Conservation (phyloP, 2,888 invertebrate genomes). For the Bursaphelenchus okinawaensis region DNA sequence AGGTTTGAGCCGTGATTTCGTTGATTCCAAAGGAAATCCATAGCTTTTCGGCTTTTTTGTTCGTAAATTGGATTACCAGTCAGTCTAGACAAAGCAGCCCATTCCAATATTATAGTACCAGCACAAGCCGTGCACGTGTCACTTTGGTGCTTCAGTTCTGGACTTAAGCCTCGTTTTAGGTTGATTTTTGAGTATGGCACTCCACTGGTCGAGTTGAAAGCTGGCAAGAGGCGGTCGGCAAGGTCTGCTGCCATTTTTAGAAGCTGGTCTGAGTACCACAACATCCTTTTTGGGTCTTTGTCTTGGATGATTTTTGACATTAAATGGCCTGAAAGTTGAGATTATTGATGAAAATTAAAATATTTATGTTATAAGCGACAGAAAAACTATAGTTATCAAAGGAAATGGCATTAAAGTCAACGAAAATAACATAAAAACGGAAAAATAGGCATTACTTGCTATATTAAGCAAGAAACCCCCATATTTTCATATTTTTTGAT, state of each 20-base stretch:
- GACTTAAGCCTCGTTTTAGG: constrained; percentile 55
- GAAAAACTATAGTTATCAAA: no score
- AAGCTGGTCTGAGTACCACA: constrained; percentile 65
- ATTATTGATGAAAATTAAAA: no score
- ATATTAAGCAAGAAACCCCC: no score
- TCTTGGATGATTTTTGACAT: constrained; percentile 76
- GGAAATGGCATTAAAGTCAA: no score
- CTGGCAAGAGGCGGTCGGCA: constrained; percentile 84
- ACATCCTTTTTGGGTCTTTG: constrained; percentile 62
- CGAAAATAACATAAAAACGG: no score
- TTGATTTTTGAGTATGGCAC: constrained; percentile 71
- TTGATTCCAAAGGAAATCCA: constrained; percentile 93
- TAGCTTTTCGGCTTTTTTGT: constrained; percentile 84
- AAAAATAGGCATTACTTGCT: no score
- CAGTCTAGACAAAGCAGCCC: constrained; percentile 87
- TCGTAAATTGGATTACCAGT: constrained; percentile 85
- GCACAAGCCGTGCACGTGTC: constrained; percentile 77
- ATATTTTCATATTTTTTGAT: not conserved
- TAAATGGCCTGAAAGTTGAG: constrained; percentile 71
- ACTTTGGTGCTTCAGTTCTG: constrained; percentile 43
- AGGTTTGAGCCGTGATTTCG: constrained; percentile 81
- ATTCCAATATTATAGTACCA: constrained; percentile 92
- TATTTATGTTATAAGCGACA: not conserved
- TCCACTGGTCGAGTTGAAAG: constrained; percentile 94
- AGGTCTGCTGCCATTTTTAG: constrained; percentile 77